Conservation (phyloP, 2,113 vertebrate species). For the Ictalurus furcatus region DNA sequence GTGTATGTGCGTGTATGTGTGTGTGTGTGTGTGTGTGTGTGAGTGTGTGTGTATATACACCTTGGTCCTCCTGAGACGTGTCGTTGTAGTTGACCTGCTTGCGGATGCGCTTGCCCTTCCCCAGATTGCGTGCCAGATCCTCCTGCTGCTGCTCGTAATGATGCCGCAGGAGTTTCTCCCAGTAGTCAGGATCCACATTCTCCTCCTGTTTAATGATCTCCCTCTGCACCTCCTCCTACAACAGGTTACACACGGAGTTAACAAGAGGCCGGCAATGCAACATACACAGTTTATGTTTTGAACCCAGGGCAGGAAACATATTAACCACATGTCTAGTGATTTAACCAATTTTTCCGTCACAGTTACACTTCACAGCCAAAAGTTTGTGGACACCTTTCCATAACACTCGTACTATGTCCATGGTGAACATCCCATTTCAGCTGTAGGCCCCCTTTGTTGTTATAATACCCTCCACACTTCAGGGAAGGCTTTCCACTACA, state of each 20-base stretch:
- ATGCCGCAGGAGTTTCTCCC: conserved; percentile 96
- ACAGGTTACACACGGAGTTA: conserved; percentile 24
- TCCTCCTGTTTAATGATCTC: conserved; percentile 99
- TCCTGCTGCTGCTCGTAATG: conserved; percentile 99
- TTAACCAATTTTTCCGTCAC: not conserved
- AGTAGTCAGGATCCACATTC: conserved; percentile 97
- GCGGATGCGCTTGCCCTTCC: conserved; percentile 94
- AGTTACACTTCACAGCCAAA: not conserved
- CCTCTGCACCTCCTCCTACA: conserved; percentile 93
- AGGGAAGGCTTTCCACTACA: too few species aligned
- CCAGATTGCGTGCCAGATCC: conserved; percentile 91
- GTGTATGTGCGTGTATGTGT: not conserved
- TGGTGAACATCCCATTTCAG: not conserved
- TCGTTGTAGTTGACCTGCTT: conserved; percentile 99
- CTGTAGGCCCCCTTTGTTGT: not conserved
- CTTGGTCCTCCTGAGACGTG: conserved; percentile 96
- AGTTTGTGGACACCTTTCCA: not conserved
- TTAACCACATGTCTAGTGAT: not conserved
- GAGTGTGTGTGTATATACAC: conserved; percentile 63
- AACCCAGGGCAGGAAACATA: not conserved
- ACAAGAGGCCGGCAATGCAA: not conserved
- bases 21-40: not conserved
- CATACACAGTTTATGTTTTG: not conserved
- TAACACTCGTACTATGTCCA: not conserved
- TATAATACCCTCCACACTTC: not conserved